Evolutionary conservation across 2,888 invertebrate species (phyloP).

Genomic region (Neoascia interrupta): DNA sequence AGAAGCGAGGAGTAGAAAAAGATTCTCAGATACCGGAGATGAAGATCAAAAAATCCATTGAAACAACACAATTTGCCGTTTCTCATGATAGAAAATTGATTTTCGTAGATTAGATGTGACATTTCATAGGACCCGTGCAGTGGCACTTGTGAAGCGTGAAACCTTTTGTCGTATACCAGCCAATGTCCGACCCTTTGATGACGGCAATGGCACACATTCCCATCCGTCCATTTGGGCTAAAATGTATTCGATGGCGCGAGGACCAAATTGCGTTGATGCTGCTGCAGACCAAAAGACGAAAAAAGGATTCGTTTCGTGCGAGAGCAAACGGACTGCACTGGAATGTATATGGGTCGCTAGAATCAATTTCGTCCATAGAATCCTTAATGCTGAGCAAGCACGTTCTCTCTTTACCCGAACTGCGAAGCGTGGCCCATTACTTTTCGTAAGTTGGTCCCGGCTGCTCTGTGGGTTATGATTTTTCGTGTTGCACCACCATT

Average conservation of each 20-base stretch:
- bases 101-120: slow-evolving; percentile 33
- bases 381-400: slow-evolving; percentile 47
- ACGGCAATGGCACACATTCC: neutral
- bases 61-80: slow-evolving; percentile 50
- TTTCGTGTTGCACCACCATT: neutral
- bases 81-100: slow-evolving; percentile 62
- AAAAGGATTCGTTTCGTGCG: neutral
- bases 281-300: slow-evolving; percentile 7
- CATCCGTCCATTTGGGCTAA: slow-evolving; percentile 9
- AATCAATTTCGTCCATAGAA: slow-evolving; percentile 46
- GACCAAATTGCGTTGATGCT: neutral
- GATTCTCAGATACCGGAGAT: neutral
- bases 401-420: slow-evolving; percentile 24
- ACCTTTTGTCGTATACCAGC: too few species aligned
- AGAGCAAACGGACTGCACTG: slow-evolving; percentile 41
- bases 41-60: slow-evolving; percentile 55
- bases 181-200: neutral
- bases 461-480: slow-evolving; percentile 23
- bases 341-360: slow-evolving; percentile 35
- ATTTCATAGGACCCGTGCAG: slow-evolving; percentile 19
- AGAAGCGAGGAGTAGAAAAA: too few species aligned
- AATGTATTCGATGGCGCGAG: neutral
- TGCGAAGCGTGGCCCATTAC: slow-evolving; percentile 19
- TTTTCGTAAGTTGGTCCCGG: too few species aligned
- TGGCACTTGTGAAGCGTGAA: too few species aligned